A percentile compares a stretch with the other conserved stretches of the same genome.
Evolutionary conservation across 2,113 vertebrate species (phyloP).

Genomic region (Rhinoderma darwinii): DNA sequence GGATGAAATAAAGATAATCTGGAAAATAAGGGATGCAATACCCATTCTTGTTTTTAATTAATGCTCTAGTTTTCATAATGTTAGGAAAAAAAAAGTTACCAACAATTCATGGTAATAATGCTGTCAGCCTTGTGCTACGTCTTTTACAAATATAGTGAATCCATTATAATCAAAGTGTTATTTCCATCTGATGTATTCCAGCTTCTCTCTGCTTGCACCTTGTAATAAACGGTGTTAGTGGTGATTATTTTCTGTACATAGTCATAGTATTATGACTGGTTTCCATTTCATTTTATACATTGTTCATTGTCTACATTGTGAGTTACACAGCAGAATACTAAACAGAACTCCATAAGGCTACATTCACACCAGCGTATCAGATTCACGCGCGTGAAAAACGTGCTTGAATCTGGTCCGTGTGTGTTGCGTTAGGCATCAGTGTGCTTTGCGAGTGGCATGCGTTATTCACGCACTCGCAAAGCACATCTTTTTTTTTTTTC

Average conservation of each 20-base stretch:
- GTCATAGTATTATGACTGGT: constrained; percentile 38
- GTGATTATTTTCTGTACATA: constrained; percentile 13
- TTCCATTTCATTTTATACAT: neutral
- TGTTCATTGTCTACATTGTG: neutral
- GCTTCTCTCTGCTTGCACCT: neutral
- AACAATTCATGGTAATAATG: neutral
- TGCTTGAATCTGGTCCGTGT: too few species aligned
- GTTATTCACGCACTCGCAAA: too few species aligned
- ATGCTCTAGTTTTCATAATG: neutral
- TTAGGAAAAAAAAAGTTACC: neutral
- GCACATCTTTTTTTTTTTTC: too few species aligned
- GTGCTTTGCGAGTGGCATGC: too few species aligned
- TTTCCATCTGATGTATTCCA: constrained; percentile 4
- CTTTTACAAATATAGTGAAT: neutral
- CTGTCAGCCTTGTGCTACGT: too few species aligned
- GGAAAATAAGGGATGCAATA: neutral
- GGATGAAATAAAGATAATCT: neutral
- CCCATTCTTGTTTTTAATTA: neutral
- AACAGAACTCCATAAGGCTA: neutral
- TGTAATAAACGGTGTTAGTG: constrained; percentile 18
- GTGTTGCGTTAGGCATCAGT: too few species aligned
- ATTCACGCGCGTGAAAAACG: too few species aligned
- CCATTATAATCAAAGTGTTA: constrained; percentile 7
- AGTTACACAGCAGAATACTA: constrained; percentile 5
- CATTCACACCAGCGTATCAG: too few species aligned